Evolutionary conservation across 2,797 vertebrate genomes (phyloP), one percentile per base, ranked within the genome.

Genomic region (Percopsis omiscomaycus): DNA sequence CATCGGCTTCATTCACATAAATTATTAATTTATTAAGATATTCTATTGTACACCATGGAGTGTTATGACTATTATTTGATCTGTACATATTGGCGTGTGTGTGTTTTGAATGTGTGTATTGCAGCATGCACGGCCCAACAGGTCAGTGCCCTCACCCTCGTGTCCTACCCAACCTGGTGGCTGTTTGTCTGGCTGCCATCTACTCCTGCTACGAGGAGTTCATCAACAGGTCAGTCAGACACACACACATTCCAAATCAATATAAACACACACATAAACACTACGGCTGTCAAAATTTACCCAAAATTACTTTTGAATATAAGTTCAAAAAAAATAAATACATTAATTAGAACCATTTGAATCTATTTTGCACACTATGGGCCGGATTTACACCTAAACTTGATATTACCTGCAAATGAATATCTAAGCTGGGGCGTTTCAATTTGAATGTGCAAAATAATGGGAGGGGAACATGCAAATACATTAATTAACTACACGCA

Each of bases 201-300:
- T 99, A 99, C 82, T 99, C 98, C 49, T 99, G 98, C 89, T 99
- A 99, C 0, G 98, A 99, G 85, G 98, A 99, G 86, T 99, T 98
- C 88, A 99, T 99, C 91, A 98, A 99, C 96, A 99, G 97, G 98
- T 98, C 73, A 91, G 95, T 92, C 37, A 42, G 5, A 9, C 1
- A 9, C 37, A n/a, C 13, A 30, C 28, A 13, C 52, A 14, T 28
- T 4, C 52, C 9, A 42, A 48, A 3, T 2, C 37, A 14, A 2
- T 44, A 28, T 37, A 32, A 42, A 45, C 16, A 53, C 16, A 2
- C 51, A 11, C 5, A 12, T 22, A 28, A 15, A 53, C 15, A 27
- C 5, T 22, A 22, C 1, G 22, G 22, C 22, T 22, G 22, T 45
- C 11, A 5, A 5, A 45, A 5, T 45, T 45, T 45, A 5, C 11